phyloP scores from a whole-genome alignment of 2,888 invertebrate species.

The Lepidocyrtinus sp. region DNA sequence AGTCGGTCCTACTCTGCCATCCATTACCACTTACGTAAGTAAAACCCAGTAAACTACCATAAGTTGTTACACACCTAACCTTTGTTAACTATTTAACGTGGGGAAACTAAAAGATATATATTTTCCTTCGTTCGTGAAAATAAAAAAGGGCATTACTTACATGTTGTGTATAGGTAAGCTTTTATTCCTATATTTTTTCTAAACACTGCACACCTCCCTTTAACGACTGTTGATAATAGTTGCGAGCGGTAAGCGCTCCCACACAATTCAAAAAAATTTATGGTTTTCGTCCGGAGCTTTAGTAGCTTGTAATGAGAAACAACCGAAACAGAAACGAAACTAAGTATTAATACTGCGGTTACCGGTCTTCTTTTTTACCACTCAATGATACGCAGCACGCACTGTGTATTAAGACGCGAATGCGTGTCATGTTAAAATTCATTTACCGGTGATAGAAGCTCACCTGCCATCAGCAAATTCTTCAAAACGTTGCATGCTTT shows the following conservation, averaged over 20 bases:
- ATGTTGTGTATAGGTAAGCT: no score
- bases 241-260: not conserved
- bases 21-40: conserved; percentile 14
- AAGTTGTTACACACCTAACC: not conserved
- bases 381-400: conserved; percentile 13
- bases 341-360: conserved; percentile 6
- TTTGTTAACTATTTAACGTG: no score
- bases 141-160: not conserved
- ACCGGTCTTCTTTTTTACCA: conserved; percentile 13
- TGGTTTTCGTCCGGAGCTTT: conserved; percentile 37
- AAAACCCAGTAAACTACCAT: not conserved
- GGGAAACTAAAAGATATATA: not conserved
- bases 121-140: not conserved
- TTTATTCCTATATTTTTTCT: conserved; percentile 36
- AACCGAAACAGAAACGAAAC: conserved; percentile 4
- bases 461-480: no score
- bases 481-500: not conserved
- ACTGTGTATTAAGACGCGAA: not conserved
- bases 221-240: conserved; percentile 15
- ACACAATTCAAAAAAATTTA: conserved; percentile 42
- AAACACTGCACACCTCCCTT: conserved; percentile 1
- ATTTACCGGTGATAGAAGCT: not conserved
- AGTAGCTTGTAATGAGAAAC: conserved; percentile 32
- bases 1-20: conserved; percentile 21
- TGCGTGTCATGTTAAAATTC: conserved; percentile 7